Conservation (phyloP, 2,888 invertebrate species). For the Hypomecis atomaria region DNA sequence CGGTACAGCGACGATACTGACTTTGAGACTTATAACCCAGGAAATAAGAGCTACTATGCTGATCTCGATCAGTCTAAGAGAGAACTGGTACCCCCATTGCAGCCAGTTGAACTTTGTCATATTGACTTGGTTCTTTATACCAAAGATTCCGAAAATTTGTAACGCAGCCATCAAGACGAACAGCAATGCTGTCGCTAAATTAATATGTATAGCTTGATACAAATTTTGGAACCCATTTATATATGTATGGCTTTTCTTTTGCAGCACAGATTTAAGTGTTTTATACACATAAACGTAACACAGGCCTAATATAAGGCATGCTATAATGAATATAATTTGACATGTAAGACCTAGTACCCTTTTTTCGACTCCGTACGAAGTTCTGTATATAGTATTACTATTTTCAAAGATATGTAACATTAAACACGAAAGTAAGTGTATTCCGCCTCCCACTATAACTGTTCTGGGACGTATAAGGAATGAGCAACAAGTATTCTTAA, state of each 20-base stretch:
- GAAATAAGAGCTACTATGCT: slow-evolving; percentile 93
- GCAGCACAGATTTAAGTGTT: slow-evolving; percentile 89
- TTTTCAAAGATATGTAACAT: slow-evolving; percentile 92
- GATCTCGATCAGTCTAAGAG: slow-evolving; percentile 93
- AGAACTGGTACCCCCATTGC: slow-evolving; percentile 96
- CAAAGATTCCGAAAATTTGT: slow-evolving; percentile 90
- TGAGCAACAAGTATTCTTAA: slow-evolving; percentile 88
- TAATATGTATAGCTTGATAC: slow-evolving; percentile 94
- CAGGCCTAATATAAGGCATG: slow-evolving; percentile 92
- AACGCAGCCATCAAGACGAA: slow-evolving; percentile 93
- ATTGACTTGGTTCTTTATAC: slow-evolving; percentile 77
- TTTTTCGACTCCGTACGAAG: slow-evolving; percentile 77
- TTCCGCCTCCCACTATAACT: slow-evolving; percentile 90
- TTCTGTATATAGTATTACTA: slow-evolving; percentile 78
- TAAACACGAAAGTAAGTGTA: slow-evolving; percentile 92
- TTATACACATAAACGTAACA: slow-evolving; percentile 94
- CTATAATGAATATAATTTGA: slow-evolving; percentile 93
- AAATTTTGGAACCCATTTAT: slow-evolving; percentile 92
- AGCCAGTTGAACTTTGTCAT: slow-evolving; percentile 92
- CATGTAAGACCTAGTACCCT: slow-evolving; percentile 90
- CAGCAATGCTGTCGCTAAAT: slow-evolving; percentile 93
- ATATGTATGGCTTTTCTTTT: slow-evolving; percentile 91
- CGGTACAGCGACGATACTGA: slow-evolving; percentile 84
- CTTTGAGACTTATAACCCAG: slow-evolving; percentile 93
- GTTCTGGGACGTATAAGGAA: slow-evolving; percentile 91